These are phyloP conservation scores for Misgurnus mizolepis DNA, from an alignment of 2,113 vertebrate genomes.

Conservation along the genomic window DNA sequence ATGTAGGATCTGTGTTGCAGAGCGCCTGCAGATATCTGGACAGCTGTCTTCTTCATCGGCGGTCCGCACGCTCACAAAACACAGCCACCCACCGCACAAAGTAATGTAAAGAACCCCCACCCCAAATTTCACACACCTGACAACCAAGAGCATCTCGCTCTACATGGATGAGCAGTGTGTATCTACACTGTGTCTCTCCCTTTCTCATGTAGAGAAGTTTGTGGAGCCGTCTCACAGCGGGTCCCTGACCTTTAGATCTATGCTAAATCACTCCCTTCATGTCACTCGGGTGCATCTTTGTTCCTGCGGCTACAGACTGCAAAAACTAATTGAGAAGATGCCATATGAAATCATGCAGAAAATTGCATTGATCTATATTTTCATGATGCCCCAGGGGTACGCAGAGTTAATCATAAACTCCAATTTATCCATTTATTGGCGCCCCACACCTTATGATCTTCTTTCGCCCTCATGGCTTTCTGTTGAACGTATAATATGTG, in stretches of 20 bases:
- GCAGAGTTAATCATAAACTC: conserved; percentile 58
- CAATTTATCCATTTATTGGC: conserved; percentile 51
- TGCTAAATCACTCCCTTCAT: conserved; percentile 54
- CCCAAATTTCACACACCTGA: conserved; percentile 2
- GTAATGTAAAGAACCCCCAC: conserved; percentile 22
- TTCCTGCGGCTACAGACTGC: conserved; percentile 67
- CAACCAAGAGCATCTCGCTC: not conserved
- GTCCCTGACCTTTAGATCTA: conserved; percentile 52
- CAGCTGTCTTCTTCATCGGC: conserved; percentile 45
- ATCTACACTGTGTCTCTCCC: conserved; percentile 1
- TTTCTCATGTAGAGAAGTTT: conserved; percentile 20
- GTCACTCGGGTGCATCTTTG: conserved; percentile 54
- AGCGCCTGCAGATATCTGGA: conserved; percentile 38
- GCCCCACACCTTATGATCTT: not conserved
- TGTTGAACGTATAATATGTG: not conserved
- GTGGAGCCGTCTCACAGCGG: conserved; percentile 34
- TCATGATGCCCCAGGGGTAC: conserved; percentile 75
- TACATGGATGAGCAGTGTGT: conserved; percentile 14
- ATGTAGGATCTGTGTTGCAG: conserved; percentile 28
- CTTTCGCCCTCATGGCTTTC: not conserved
- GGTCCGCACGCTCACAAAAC: conserved; percentile 37
- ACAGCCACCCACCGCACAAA: conserved; percentile 22
- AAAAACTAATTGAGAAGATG: conserved; percentile 81
- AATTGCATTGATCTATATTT: conserved; percentile 75
- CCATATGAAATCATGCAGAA: conserved; percentile 80